Base-by-base conservation (phyloP, 2,888 invertebrate genomes). In the Heliconius ethilla region DNA sequence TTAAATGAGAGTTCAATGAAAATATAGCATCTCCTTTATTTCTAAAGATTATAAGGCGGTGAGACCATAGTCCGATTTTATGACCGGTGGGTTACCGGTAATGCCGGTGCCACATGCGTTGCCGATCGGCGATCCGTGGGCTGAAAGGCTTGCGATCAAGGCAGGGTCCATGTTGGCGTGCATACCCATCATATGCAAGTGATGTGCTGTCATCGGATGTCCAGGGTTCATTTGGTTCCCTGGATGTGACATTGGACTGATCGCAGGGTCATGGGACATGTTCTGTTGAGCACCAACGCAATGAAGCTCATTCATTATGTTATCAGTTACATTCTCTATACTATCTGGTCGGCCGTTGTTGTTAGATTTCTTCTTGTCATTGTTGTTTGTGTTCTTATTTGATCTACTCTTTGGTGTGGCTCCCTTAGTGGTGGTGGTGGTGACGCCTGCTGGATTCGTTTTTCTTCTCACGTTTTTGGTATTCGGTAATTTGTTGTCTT, bases 1-100 rank as follows among this genome's bases (percentile, higher is more conserved):
- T 91, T 89, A 84, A 89, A 83, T 78, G 76, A 77, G 25, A 86
- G 89, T 92, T 89, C 91, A 90, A 88, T 89, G 90, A 93, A 94
- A 92, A 92, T 92, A 93, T 91, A 91, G 87, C 86, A 88, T 90
- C 84, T 89, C 89, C 87, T 92, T 89, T 91, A 92, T 86, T 51
- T 90, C 88, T 91, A 90, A 88, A 86, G 92, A 94, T 94, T 94
- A 94, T 94, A 94, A 94, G 93, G 97, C 96, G 89, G 97, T 98
- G 86, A 98, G 96, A 90, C 97, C 98, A 89, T 98, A 98, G 93
- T 98, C 98, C 84, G 97, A 97, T 93, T 98, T 98, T 87, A 97
- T 97, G 87, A 96, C 95, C 81, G 96, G 94, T 83, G 95, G 95
- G 83, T 87, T 91, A 72, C 86, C 84, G 66, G 93, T 88, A 78